Conservation (phyloP, 2,888 invertebrate genomes). For the Polydrusus tereticollis region DNA sequence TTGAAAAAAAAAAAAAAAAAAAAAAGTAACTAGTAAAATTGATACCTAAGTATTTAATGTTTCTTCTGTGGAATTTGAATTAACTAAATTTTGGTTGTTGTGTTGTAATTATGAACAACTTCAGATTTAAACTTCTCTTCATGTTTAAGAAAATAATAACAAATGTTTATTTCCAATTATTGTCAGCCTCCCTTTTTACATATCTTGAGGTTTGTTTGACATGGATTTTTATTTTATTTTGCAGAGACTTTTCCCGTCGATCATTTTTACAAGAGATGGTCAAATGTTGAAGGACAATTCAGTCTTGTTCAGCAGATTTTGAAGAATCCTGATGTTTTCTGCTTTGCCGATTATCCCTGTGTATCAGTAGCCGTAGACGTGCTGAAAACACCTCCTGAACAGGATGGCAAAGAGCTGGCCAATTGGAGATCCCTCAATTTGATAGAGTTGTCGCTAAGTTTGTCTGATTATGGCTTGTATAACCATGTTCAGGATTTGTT, state of each 20-base stretch:
- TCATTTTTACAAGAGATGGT: slow-evolving; percentile 90
- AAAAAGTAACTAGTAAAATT: too few species aligned
- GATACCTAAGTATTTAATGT: too few species aligned
- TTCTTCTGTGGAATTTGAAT: too few species aligned
- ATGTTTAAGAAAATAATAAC: too few species aligned
- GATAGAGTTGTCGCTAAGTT: slow-evolving; percentile 86
- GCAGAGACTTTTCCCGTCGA: slow-evolving; percentile 86
- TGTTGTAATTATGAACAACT: too few species aligned
- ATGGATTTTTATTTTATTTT: neutral
- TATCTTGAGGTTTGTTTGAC: too few species aligned
- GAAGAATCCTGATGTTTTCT: slow-evolving; percentile 93
- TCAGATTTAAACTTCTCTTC: too few species aligned
- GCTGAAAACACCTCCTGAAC: slow-evolving; percentile 94
- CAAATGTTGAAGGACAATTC: slow-evolving; percentile 92
- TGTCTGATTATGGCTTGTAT: slow-evolving; percentile 90
- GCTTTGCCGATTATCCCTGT: slow-evolving; percentile 92
- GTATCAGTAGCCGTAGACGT: slow-evolving; percentile 89
- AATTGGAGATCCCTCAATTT: slow-evolving; percentile 95
- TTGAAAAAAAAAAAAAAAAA: too few species aligned
- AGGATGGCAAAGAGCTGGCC: slow-evolving; percentile 92
- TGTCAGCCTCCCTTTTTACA: too few species aligned
- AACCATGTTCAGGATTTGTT: slow-evolving; percentile 88
- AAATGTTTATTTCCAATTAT: too few species aligned
- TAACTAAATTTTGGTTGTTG: too few species aligned
- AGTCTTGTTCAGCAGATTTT: slow-evolving; percentile 89